These are phyloP conservation scores for Drosophila paramelanica DNA, from an alignment of 2,888 invertebrate species.

Conservation along the genomic window DNA sequence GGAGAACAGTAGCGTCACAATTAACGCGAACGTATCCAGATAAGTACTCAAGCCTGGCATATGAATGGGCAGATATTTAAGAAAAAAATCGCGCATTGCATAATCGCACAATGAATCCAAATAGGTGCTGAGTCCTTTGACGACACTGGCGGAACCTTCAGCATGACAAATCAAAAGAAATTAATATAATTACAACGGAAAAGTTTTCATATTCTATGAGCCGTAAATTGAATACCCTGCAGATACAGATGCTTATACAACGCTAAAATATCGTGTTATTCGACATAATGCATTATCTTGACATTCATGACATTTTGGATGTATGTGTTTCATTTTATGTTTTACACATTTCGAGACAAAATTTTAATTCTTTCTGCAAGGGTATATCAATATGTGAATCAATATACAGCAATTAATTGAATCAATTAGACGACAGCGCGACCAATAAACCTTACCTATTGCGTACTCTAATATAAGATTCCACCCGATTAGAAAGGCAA, in stretches of 20 bases:
- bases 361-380: too few species aligned
- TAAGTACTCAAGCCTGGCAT: conserved; percentile 89
- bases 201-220: background rate
- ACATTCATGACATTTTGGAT: too few species aligned
- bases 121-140: conserved; percentile 92
- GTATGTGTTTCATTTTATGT: too few species aligned
- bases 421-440: too few species aligned
- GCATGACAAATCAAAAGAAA: conserved; percentile 13
- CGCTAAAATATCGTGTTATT: too few species aligned
- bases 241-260: too few species aligned
- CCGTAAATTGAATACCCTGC: background rate
- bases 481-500: conserved; percentile 97
- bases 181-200: background rate
- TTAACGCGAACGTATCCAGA: conserved; percentile 92
- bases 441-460: conserved; percentile 87
- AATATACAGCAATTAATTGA: too few species aligned
- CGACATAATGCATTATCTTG: too few species aligned
- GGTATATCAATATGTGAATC: too few species aligned
- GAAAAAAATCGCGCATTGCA: conserved; percentile 88
- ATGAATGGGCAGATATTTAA: conserved; percentile 88
- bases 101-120: conserved; percentile 89
- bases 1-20: conserved; percentile 89
- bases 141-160: conserved; percentile 92
- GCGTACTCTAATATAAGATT: conserved; percentile 95
- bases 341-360: too few species aligned